Evolutionary conservation across 2,797 vertebrate genomes (phyloP).

Genomic region (Cossypha polioptera): DNA sequence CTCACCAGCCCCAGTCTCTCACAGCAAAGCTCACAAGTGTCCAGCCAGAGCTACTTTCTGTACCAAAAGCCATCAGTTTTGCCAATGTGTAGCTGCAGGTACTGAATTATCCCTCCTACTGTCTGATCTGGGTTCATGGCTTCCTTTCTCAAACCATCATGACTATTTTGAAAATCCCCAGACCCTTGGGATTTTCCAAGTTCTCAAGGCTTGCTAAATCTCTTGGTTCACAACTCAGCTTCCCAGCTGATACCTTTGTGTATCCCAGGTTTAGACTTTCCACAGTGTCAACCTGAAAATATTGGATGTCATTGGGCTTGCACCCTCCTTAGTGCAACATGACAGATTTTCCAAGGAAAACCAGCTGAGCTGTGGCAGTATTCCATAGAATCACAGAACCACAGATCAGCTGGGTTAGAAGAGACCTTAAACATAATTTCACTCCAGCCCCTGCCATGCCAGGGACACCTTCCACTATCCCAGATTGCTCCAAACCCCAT

Average conservation of each 20-base stretch:
- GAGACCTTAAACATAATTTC: not conserved
- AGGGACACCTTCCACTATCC: not conserved
- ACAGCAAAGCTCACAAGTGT: not conserved
- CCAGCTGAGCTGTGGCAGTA: not conserved
- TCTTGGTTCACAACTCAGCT: not conserved
- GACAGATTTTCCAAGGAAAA: not conserved
- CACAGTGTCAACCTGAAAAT: not conserved
- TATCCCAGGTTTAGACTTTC: not conserved
- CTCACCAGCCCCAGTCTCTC: not conserved
- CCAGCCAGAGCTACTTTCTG: not conserved
- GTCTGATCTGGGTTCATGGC: not conserved
- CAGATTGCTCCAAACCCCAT: not conserved
- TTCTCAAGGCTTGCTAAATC: not conserved
- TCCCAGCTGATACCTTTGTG: not conserved
- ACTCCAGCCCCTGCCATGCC: too few relatives aligned
- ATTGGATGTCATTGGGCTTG: not conserved
- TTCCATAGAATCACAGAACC: not conserved
- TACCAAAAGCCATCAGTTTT: not conserved
- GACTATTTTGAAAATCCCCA: not conserved
- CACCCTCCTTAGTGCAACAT: not conserved
- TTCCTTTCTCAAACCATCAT: not conserved
- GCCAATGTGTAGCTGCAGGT: not conserved
- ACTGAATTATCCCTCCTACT: not conserved
- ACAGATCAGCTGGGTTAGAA: not conserved
- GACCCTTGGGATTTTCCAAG: not conserved